A percentile compares a stretch with the other conserved stretches of the same genome.
phyloP scores from a whole-genome alignment of 1,140 invertebrate genomes.

The Sarcophaga peregrina region DNA sequence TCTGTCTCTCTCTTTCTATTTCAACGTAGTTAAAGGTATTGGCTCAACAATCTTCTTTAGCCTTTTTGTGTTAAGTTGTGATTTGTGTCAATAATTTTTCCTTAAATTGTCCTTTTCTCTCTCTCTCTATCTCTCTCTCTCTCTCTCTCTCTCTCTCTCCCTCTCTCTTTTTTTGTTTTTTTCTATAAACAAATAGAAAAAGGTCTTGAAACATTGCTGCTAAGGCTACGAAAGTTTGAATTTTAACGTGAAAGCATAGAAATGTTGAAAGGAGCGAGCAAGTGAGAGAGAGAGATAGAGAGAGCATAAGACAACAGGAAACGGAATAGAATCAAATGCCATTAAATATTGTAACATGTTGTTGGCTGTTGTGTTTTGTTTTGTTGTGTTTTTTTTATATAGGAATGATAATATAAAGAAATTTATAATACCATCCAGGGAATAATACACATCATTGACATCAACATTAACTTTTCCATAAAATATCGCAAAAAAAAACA shows the following conservation, averaged over 20 bases:
- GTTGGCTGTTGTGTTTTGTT: no score
- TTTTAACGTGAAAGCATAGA: no score
- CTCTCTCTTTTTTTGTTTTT: neutral
- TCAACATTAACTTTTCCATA: neutral
- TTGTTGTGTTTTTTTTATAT: no score
- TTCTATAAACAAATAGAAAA: neutral
- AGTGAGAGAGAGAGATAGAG: no score
- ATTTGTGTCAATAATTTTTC: constrained; percentile 9
- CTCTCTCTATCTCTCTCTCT: no score
- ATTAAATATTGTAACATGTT: constrained; percentile 9
- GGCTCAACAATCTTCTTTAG: neutral
- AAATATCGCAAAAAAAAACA: neutral
- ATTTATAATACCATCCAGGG: constrained; percentile 13
- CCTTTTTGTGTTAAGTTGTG: constrained; percentile 2
- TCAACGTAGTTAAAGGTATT: neutral
- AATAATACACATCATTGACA: constrained; percentile 13
- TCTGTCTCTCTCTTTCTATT: no score
- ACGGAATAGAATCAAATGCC: neutral
- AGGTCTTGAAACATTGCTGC: neutral
- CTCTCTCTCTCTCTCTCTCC: no score
- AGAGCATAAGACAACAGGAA: neutral
- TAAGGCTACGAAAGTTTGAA: neutral
- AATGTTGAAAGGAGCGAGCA: no score
- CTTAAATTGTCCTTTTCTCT: constrained; percentile 1
- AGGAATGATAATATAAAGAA: neutral